A percentile compares a stretch with the other conserved stretches of the same genome.
phyloP scores from a whole-genome alignment of 2,113 vertebrate genomes.

The Oryctolagus cuniculus region mOryCun1.1 NC_091448.1:55300501-55301000 shows the following conservation, averaged over 20 bases:
- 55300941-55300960: constrained; percentile 70
- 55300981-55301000: constrained; percentile 44
- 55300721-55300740: constrained; percentile 72
- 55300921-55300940: constrained; percentile 68
- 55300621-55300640: neutral
- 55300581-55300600: neutral
- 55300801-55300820: constrained; percentile 79
- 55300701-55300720: constrained; percentile 57
- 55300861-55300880: constrained; percentile 73
- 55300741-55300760: constrained; percentile 80
- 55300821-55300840: constrained; percentile 67
- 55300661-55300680: constrained; percentile 48
- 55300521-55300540: neutral
- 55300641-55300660: constrained; percentile 10
- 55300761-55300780: constrained; percentile 70
- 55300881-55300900: constrained; percentile 74
- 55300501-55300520: neutral
- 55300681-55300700: constrained; percentile 50
- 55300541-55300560: neutral
- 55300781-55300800: constrained; percentile 71
- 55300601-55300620: neutral
- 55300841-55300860: constrained; percentile 78
- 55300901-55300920: constrained; percentile 70
- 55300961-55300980: constrained; percentile 67
- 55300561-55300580: neutral